Evolutionary conservation across 1,140 invertebrate species (phyloP).

Genomic region (Plodia interpunctella): DNA sequence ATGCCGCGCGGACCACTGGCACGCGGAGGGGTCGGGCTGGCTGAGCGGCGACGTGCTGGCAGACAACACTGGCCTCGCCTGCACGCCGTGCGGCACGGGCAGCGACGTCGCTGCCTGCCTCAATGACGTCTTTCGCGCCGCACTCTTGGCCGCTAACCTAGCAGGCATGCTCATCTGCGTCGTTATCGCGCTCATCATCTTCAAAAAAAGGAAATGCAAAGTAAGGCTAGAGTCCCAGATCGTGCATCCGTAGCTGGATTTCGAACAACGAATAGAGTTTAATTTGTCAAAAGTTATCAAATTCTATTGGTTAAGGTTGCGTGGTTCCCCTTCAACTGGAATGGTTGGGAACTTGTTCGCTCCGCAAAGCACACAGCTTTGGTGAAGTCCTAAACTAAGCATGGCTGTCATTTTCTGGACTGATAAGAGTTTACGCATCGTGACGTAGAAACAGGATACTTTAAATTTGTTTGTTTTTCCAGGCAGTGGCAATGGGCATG

Average conservation of each 20-base stretch:
- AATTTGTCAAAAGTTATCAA: no score
- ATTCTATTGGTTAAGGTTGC: no score
- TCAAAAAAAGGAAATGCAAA: slow-evolving; percentile 87
- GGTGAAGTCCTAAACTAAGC: no score
- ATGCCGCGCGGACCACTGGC: slow-evolving; percentile 55
- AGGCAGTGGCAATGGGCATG: slow-evolving; percentile 90
- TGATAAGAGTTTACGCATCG: no score
- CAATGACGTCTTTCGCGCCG: slow-evolving; percentile 79
- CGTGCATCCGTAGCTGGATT: no score
- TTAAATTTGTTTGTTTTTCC: slow-evolving; percentile 26
- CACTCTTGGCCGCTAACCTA: slow-evolving; percentile 83
- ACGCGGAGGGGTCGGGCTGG: slow-evolving; percentile 41
- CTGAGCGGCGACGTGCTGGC: slow-evolving; percentile 24
- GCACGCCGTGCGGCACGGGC: slow-evolving; percentile 49
- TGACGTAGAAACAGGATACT: no score
- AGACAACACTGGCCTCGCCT: slow-evolving; percentile 27
- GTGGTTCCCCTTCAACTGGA: no score
- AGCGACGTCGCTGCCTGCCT: slow-evolving; percentile 54
- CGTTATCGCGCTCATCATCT: slow-evolving; percentile 83
- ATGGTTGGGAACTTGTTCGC: no score
- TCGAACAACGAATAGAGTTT: no score
- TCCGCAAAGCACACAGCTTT: no score
- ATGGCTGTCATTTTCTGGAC: no score
- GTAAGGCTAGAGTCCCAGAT: slow-evolving; percentile 75
- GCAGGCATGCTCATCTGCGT: slow-evolving; percentile 85